Base-by-base conservation (phyloP, 2,888 invertebrate genomes). In the Protophormia terraenovae region DNA sequence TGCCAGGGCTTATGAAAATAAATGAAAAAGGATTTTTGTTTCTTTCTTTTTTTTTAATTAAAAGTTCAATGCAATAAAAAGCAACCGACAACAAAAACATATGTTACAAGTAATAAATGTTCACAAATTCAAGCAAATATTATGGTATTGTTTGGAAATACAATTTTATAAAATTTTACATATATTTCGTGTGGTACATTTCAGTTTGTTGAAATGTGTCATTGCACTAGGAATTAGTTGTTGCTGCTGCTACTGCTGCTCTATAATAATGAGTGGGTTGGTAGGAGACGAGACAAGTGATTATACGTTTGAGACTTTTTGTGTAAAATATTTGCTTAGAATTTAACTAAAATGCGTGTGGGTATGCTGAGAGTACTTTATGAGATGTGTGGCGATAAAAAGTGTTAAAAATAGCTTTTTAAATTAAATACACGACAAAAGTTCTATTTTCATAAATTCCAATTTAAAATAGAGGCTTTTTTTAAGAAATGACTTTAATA, bases 61-160 rank as follows among this genome's bases (percentile, higher is more conserved):
- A 82, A 85, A 82, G 82, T 85, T 79, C 85, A 82, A 85, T 82
- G 82, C 75, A 79, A 82, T 85, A 79, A 75, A 79, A 32, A n/a
- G n/a, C n/a, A n/a, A n/a, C n/a, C n/a, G n/a, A 27, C 35, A 27
- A 66, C 71, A 75, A 64, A 62, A 84, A 80, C 84, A 80, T 64
- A 58, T 79, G 79, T 75, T 79, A 55, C 79, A 35, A 50, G 66
- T 41, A 71, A 80, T 84, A 76, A 84, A 80, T 84, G 80, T 76
- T 76, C 19, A n/a, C n/a, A 62, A 14, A 29, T 32, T 69, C n/a
- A n/a, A 50, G 12, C 10, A 50, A 67, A 67, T 16, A 47, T 32
- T 29, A 22, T 22, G 35, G 58, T 16, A 32, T 47, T 7, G 16
- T 16, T 27, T 55, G 29, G 58, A 22, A 16, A n/a, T 24, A 69